Conservation (phyloP, 2,797 vertebrate genomes). For the Neosilurus hyrtlii region DNA sequence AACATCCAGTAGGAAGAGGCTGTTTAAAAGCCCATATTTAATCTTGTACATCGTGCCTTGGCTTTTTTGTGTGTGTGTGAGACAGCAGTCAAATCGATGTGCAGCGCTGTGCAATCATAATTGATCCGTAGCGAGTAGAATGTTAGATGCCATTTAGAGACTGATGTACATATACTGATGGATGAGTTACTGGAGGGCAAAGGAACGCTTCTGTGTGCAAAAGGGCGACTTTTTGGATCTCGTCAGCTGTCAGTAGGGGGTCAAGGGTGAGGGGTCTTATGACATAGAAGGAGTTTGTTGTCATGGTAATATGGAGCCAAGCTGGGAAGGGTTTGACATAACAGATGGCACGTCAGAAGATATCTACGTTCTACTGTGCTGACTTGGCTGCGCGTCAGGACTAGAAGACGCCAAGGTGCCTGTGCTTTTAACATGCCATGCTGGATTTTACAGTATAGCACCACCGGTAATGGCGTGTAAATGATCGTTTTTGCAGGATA, state of each 20-base stretch:
- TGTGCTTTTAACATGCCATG: constrained; percentile 13
- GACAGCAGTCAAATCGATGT: constrained; percentile 38
- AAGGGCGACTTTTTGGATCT: background rate
- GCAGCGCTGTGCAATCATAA: constrained; percentile 35
- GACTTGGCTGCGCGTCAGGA: constrained; percentile 42
- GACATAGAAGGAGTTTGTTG: constrained; percentile 28
- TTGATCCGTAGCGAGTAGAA: constrained; percentile 35
- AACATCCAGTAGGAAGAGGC: constrained; percentile 13
- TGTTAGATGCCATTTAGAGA: constrained; percentile 27
- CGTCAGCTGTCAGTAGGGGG: constrained; percentile 31
- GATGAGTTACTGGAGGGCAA: constrained; percentile 38
- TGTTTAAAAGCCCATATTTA: constrained; percentile 46
- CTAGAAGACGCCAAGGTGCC: constrained; percentile 21
- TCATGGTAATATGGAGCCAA: constrained; percentile 39
- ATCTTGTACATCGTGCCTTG: constrained; percentile 41
- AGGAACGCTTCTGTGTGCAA: background rate
- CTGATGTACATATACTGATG: constrained; percentile 62
- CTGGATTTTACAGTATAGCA: constrained; percentile 15
- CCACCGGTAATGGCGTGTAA: background rate
- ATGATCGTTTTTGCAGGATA: background rate
- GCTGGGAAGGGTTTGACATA: constrained; percentile 29
- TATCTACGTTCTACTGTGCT: constrained; percentile 39
- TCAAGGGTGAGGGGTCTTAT: constrained; percentile 42
- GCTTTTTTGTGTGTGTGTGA: constrained; percentile 7
- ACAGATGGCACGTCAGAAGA: constrained; percentile 52